phyloP scores from a whole-genome alignment of 2,888 invertebrate species.

The Apotomis capreana region DNA sequence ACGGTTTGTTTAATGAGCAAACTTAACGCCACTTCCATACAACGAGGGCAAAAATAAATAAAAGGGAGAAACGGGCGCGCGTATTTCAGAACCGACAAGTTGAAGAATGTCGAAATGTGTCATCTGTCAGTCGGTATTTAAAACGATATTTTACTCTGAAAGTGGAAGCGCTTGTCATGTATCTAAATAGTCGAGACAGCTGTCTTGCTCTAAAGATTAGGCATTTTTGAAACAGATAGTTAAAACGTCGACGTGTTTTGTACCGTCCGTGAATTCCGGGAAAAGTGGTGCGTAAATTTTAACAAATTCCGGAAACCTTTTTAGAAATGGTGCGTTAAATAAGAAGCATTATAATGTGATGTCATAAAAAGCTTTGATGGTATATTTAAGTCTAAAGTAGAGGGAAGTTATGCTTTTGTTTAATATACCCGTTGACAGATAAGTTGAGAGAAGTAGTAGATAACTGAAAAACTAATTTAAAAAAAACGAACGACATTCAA shows the following conservation, averaged over 20 bases:
- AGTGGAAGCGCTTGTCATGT: conserved; percentile 69
- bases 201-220: conserved; percentile 70
- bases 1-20: conserved; percentile 45
- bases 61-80: conserved; percentile 60
- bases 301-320: conserved; percentile 46
- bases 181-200: conserved; percentile 77
- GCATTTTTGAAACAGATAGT: conserved; percentile 67
- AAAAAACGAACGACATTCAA: too few species aligned
- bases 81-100: conserved; percentile 81
- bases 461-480: not conserved
- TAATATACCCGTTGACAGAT: not conserved
- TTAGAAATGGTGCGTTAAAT: conserved; percentile 29
- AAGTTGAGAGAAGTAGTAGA: not conserved
- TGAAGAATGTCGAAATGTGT: conserved; percentile 83
- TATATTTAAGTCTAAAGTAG: conserved; percentile 9
- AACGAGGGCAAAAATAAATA: conserved; percentile 69
- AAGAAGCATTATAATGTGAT: conserved; percentile 26
- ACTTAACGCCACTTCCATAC: conserved; percentile 53
- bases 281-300: conserved; percentile 56
- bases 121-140: conserved; percentile 83
- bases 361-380: conserved; percentile 12
- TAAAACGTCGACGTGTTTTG: conserved; percentile 64
- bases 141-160: conserved; percentile 81
- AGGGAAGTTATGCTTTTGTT: not conserved
- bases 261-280: conserved; percentile 50